phyloP scores from a whole-genome alignment of 23 tunicate genomes.

The Ascidia mentula region DNA sequence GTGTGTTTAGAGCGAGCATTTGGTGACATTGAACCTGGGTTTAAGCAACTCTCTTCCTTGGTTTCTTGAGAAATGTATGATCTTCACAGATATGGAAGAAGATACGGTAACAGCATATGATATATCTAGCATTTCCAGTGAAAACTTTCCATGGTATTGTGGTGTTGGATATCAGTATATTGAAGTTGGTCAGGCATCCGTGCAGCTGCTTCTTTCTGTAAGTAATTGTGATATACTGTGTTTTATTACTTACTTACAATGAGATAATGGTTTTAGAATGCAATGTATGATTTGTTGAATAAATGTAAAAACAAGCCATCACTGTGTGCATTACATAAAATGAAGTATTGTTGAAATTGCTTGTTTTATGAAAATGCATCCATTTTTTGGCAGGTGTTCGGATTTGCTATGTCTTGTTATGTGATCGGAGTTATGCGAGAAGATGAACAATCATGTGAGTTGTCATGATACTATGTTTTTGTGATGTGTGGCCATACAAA shows the following conservation, averaged over 20 bases:
- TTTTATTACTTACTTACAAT: too few relatives aligned
- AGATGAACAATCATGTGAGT: slow-evolving; percentile 55
- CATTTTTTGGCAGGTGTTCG: slow-evolving; percentile 37
- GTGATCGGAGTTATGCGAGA: slow-evolving; percentile 51
- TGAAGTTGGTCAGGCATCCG: slow-evolving; percentile 59
- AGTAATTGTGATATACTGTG: slow-evolving; percentile 6
- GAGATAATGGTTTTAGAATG: too few relatives aligned
- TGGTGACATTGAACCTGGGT: slow-evolving; percentile 59
- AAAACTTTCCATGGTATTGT: slow-evolving; percentile 22
- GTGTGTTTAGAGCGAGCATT: slow-evolving; percentile 27
- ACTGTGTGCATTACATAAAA: too few relatives aligned
- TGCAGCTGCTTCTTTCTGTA: slow-evolving; percentile 69
- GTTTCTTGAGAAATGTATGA: slow-evolving; percentile 41
- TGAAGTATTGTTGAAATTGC: background rate
- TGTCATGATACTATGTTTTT: too few relatives aligned
- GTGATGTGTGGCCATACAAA: too few relatives aligned
- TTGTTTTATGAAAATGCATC: background rate
- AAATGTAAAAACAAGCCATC: too few relatives aligned
- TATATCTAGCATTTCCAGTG: slow-evolving; percentile 5
- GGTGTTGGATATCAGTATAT: slow-evolving; percentile 55
- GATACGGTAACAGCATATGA: background rate
- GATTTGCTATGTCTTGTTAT: slow-evolving; percentile 60
- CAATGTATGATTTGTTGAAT: too few relatives aligned
- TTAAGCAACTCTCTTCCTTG: slow-evolving; percentile 52
- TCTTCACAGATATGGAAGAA: slow-evolving; percentile 22